Evolutionary conservation across 2,888 invertebrate species (phyloP).

Genomic region (Eurytoma californica): DNA sequence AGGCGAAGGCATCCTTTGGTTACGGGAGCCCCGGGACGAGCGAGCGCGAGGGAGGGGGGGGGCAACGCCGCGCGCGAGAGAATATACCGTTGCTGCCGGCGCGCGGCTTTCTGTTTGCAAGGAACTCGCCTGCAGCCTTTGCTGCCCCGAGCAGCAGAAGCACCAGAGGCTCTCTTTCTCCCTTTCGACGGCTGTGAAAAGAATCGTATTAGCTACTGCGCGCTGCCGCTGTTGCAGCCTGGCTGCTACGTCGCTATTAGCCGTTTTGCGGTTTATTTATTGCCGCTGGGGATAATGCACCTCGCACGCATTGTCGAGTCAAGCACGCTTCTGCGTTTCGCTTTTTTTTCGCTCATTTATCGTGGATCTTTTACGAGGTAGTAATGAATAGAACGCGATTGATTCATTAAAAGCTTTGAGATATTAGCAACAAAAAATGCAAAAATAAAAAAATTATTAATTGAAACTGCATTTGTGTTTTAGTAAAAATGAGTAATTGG

Average conservation of each 20-base stretch:
- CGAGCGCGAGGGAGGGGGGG: neutral
- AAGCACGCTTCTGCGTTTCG: neutral
- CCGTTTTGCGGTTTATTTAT: slow-evolving; percentile 48
- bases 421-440: no score
- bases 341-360: neutral
- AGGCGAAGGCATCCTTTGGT: slow-evolving; percentile 42
- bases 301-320: slow-evolving; percentile 20
- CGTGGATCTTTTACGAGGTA: neutral
- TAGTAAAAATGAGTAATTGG: no score
- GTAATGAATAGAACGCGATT: slow-evolving; percentile 11
- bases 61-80: neutral
- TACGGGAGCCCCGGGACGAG: neutral
- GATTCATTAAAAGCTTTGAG: neutral
- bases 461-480: no score
- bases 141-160: slow-evolving; percentile 4
- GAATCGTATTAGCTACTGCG: slow-evolving; percentile 44
- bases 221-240: neutral
- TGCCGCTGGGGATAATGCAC: slow-evolving; percentile 32
- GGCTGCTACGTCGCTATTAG: slow-evolving; percentile 7
- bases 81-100: slow-evolving; percentile 1
- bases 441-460: no score
- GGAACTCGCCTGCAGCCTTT: slow-evolving; percentile 38
- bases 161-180: slow-evolving; percentile 31
- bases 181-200: slow-evolving; percentile 38
- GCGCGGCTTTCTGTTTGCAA: slow-evolving; percentile 26